Evolutionary conservation across 2,113 vertebrate species (phyloP).

Genomic region (Holacanthus passer): DNA sequence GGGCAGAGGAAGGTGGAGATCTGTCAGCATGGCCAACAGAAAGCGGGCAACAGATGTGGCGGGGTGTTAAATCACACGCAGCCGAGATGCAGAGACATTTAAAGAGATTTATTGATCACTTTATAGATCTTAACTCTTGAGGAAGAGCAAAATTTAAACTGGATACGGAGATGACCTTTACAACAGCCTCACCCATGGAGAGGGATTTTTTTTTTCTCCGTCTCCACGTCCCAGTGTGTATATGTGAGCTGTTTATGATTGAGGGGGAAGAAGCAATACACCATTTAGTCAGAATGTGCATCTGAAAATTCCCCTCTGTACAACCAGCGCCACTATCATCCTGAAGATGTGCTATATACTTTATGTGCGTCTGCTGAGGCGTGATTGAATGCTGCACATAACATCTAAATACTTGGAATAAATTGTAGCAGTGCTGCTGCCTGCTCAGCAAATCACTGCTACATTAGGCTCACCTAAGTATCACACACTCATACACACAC

Average conservation of each 20-base stretch:
- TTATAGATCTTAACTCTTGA: slow-evolving; percentile 83
- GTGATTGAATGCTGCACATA: slow-evolving; percentile 70
- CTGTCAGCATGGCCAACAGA: slow-evolving; percentile 48
- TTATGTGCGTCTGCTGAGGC: slow-evolving; percentile 53
- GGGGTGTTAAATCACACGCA: slow-evolving; percentile 78
- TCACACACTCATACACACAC: slow-evolving; percentile 65
- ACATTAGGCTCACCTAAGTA: slow-evolving; percentile 79
- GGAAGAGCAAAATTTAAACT: slow-evolving; percentile 82
- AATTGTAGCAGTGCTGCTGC: slow-evolving; percentile 75
- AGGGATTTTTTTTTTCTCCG: slow-evolving; percentile 21
- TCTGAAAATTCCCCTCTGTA: slow-evolving; percentile 48
- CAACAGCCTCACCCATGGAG: slow-evolving; percentile 61
- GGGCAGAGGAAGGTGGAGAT: slow-evolving; percentile 42
- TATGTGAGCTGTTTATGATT: slow-evolving; percentile 51
- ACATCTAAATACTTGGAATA: slow-evolving; percentile 78
- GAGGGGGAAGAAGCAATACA: slow-evolving; percentile 35
- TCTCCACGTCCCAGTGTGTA: slow-evolving; percentile 37
- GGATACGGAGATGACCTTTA: slow-evolving; percentile 83
- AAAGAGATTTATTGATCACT: slow-evolving; percentile 85
- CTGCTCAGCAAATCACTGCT: slow-evolving; percentile 82
- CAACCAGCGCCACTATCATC: slow-evolving; percentile 42
- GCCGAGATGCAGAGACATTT: slow-evolving; percentile 77
- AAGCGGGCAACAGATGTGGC: slow-evolving; percentile 51
- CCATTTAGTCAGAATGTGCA: slow-evolving; percentile 53
- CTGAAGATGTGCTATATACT: slow-evolving; percentile 50